Percentiles rank a stretch among this genome's conserved stretches.
Conservation (phyloP, 1,140 invertebrate genomes). For the Hycleus phaleratus region DNA sequence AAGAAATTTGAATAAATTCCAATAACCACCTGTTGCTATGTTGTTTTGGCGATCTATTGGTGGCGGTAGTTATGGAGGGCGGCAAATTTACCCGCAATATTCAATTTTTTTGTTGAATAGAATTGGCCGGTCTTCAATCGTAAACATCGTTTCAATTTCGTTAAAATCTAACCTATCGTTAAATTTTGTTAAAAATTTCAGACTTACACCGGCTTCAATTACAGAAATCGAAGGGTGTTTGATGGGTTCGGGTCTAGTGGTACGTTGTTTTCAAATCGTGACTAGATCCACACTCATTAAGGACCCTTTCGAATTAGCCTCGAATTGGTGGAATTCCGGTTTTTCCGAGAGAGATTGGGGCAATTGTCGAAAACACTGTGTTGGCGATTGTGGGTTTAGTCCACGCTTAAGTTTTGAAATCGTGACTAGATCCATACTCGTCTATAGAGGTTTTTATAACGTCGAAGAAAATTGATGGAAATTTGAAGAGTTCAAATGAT, state of each 20-base stretch:
- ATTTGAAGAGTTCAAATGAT: too few relatives aligned
- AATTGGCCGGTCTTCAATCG: too few relatives aligned
- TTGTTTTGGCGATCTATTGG: not conserved
- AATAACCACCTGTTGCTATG: conserved; percentile 27
- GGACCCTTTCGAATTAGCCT: conserved; percentile 18
- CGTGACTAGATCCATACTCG: conserved; percentile 84
- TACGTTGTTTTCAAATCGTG: conserved; percentile 56
- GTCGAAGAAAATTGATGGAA: too few relatives aligned
- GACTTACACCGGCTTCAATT: too few relatives aligned
- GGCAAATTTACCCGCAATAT: not conserved
- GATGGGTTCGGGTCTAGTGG: conserved; percentile 66
- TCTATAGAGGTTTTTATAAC: conserved; percentile 48
- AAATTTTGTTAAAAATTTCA: too few relatives aligned
- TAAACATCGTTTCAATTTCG: too few relatives aligned
- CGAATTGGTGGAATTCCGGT: not conserved
- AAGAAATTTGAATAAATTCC: too few relatives aligned
- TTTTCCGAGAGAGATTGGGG: not conserved
- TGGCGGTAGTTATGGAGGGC: not conserved
- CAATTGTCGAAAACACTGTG: conserved; percentile 38
- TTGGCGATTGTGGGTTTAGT: conserved; percentile 73
- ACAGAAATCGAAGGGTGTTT: conserved; percentile 29
- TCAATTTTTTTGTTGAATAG: too few relatives aligned
- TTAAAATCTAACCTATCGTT: too few relatives aligned
- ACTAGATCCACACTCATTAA: conserved; percentile 87
- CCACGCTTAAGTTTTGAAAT: conserved; percentile 48